These are phyloP conservation scores for Hyphantria cunea DNA, from an alignment of 1,140 invertebrate species.

Conservation along the genomic window DNA sequence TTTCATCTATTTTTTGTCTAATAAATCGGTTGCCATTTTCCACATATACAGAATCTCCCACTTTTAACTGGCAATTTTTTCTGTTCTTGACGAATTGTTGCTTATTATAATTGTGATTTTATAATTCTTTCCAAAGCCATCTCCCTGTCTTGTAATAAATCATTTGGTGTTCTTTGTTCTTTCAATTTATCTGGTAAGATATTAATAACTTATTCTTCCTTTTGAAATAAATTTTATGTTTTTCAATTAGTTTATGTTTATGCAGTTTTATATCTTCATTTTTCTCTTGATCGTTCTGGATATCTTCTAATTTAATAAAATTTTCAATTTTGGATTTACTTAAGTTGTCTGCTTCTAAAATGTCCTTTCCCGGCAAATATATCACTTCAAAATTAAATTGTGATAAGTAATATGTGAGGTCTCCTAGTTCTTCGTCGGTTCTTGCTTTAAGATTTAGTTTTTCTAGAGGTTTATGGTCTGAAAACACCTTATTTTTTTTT, in stretches of 20 bases:
- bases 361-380: slow-evolving; percentile 17
- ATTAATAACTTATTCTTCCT: slow-evolving; percentile 5
- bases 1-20: slow-evolving; percentile 20
- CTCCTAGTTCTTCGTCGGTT: slow-evolving; percentile 24
- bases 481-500: slow-evolving; percentile 17
- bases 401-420: slow-evolving; percentile 19
- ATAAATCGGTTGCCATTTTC: slow-evolving; percentile 21
- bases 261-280: slow-evolving; percentile 14
- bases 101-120: slow-evolving; percentile 21
- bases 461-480: slow-evolving; percentile 26
- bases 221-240: slow-evolving; percentile 18
- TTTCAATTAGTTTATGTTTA: slow-evolving; percentile 11
- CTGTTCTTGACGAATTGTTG: slow-evolving; percentile 12
- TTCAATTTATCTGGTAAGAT: slow-evolving; percentile 14
- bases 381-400: slow-evolving; percentile 23
- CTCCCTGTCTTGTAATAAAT: slow-evolving; percentile 12
- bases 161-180: background rate
- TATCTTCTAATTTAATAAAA: slow-evolving; percentile 7
- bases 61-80: slow-evolving; percentile 6
- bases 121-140: slow-evolving; percentile 13
- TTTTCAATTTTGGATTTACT: slow-evolving; percentile 20
- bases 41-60: slow-evolving; percentile 17
- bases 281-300: slow-evolving; percentile 12
- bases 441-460: slow-evolving; percentile 23
- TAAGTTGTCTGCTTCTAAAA: slow-evolving; percentile 22